phyloP scores from a whole-genome alignment of 2,888 invertebrate species.

The Pediacus dermestoides region DNA sequence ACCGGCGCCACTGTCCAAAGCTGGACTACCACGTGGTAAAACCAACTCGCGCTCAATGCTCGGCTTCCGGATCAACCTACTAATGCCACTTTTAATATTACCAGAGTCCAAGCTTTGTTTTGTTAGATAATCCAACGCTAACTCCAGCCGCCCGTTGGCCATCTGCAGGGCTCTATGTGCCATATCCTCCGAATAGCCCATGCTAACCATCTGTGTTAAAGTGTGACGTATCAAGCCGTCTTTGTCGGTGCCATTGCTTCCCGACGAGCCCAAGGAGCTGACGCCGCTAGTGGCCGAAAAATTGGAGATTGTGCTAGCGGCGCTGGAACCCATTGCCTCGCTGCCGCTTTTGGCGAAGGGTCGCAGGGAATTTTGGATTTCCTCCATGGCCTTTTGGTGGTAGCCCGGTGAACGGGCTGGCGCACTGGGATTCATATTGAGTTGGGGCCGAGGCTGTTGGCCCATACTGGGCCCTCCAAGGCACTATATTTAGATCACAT shows the following conservation, averaged over 20 bases:
- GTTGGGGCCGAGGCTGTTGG: slow-evolving; percentile 52
- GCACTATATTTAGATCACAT: slow-evolving; percentile 23
- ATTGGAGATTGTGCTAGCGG: slow-evolving; percentile 70
- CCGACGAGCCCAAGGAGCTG: slow-evolving; percentile 57
- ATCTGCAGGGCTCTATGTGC: slow-evolving; percentile 60
- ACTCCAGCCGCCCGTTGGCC: slow-evolving; percentile 67
- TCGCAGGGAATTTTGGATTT: slow-evolving; percentile 77
- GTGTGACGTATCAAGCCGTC: slow-evolving; percentile 64
- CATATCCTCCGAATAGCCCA: slow-evolving; percentile 73
- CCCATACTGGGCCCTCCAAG: slow-evolving; percentile 52
- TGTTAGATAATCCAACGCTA: slow-evolving; percentile 65
- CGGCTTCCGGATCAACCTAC: slow-evolving; percentile 80
- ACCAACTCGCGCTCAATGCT: slow-evolving; percentile 82
- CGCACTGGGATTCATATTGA: slow-evolving; percentile 64
- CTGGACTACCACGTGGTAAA: slow-evolving; percentile 77
- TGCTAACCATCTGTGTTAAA: slow-evolving; percentile 62
- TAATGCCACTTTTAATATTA: slow-evolving; percentile 37
- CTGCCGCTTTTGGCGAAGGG: slow-evolving; percentile 70
- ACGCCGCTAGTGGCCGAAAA: slow-evolving; percentile 61
- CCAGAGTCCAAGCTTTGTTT: too few relatives aligned
- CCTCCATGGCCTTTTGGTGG: slow-evolving; percentile 82
- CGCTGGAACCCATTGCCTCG: slow-evolving; percentile 49
- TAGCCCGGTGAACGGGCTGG: slow-evolving; percentile 63
- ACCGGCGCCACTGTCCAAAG: slow-evolving; percentile 82
- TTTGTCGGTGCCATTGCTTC: slow-evolving; percentile 50